Base-by-base conservation (phyloP, 2,888 invertebrate species). In the Abscondita cerata region DNA sequence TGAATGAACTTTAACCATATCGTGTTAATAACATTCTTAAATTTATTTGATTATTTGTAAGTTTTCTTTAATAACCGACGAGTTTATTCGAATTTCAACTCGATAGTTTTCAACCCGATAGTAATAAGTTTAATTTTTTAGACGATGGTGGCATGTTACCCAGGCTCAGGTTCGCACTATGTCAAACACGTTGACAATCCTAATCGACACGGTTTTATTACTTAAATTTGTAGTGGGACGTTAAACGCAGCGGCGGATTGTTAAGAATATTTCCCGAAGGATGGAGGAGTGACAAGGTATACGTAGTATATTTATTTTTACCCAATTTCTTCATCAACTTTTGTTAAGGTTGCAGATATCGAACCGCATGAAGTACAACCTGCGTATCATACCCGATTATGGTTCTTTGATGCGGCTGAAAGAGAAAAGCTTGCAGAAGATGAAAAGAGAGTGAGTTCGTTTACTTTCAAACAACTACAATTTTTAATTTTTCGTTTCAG, bases 111-210 rank as follows among this genome's bases (percentile, higher is more conserved):
- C n/a, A n/a, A n/a, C n/a, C n/a, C n/a, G n/a, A n/a, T n/a, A n/a
- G n/a, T n/a, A n/a, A n/a, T n/a, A n/a, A n/a, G n/a, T n/a, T n/a
- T n/a, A n/a, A n/a, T n/a, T n/a, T 81, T 84, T 15, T 82, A 98
- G 97, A 98, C 97, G 31, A 98, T 98, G 98, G 93, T 98, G 36
- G 98, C 98, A 36, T 97, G 97, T 78, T 98, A 98, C 80, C 98
- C 98, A 0, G 98, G 97, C 25, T 89, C 90, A 53, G 96, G 96
- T 57, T 90, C 95, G 9, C 93, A 94, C 76, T 98, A 98, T 81
- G 94, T 98, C 55, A 95, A 96, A 80, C 98, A 98, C 81, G 95
- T 98, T 40, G 98, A 98, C 82, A 98, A 98, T 83, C 98, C 98
- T 5, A 95, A 96, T 80, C 88, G 89, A 74, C 98, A 98, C 81